Base-by-base conservation (phyloP, 2,797 vertebrate species). In the Neopelma chrysocephalum region DNA sequence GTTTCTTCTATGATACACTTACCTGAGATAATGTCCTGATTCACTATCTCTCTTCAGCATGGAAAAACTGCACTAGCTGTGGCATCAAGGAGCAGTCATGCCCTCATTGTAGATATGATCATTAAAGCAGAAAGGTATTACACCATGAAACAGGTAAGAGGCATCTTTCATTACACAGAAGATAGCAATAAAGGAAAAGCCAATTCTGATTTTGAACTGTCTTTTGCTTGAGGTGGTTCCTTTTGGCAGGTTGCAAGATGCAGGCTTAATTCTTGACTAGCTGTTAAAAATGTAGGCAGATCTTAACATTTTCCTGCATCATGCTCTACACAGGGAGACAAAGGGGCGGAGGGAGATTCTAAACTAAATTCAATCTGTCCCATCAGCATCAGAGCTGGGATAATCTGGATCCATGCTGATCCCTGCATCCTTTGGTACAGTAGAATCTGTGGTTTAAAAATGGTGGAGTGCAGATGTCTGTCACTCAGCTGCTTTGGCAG, bases 41-140 rank as follows among this genome's bases (percentile, higher is more conserved):
- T 76, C 50, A 79, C 45, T 54, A 0, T 70, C 62, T 97, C 50
- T 47, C 97, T 98, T 94, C 91, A 99, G 99, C 98, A 98, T 95
- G 98, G 98, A 65, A 99, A 98, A 98, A 98, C 98, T 8, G 97
- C 98, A 36, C 97, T 99, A 91, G 98, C 97, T 31, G 96, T 98
- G 75, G 99, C 99, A 69, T 98, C 98, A 80, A 98, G 99, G 93
- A 99, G 98, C 51, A 98, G 98, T 60, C 98, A 98, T 42, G 97
- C 98, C 81, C 98, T 99, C 53, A 93, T 99, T 64, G 98, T 98
- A 92, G 99, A 99, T 94, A 99, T 99, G 99, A 98, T 99, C 91
- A 99, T 99, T 96, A 99, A 99, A 98, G 99, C 99, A 48, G 98
- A 99, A 96, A 97, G 99, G 97, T 98, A 98, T 95, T 98, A 97